Evolutionary conservation across 2,888 invertebrate genomes (phyloP).

Genomic region (Rhingia campestris): DNA sequence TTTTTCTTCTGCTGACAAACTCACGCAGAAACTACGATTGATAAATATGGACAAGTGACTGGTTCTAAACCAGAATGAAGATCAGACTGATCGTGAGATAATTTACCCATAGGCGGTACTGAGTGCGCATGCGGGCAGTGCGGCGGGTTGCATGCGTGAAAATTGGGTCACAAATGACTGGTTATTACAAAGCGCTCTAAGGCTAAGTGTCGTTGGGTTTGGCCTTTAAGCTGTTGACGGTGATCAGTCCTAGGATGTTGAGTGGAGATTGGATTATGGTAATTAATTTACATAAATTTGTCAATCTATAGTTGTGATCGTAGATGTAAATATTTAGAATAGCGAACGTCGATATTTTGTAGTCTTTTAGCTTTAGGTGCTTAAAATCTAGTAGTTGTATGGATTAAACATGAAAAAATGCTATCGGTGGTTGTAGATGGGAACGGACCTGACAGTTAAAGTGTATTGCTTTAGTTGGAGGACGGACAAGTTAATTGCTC

Average conservation of each 20-base stretch:
- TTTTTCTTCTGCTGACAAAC: slow-evolving; percentile 3
- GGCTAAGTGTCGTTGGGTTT: slow-evolving; percentile 19
- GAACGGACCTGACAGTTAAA: not conserved
- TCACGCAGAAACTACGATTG: slow-evolving; percentile 27
- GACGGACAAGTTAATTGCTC: not conserved
- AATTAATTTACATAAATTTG: slow-evolving; percentile 52
- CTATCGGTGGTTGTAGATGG: not conserved
- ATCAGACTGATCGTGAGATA: slow-evolving; percentile 67
- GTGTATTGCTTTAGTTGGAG: not conserved
- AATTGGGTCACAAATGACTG: slow-evolving; percentile 69
- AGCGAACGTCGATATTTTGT: not conserved
- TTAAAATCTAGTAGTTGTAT: slow-evolving; percentile 30
- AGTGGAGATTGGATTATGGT: slow-evolving; percentile 49
- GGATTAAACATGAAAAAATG: not conserved
- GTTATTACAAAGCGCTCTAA: not conserved
- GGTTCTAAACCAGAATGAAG: slow-evolving; percentile 48
- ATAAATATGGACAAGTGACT: slow-evolving; percentile 47
- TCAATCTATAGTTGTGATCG: not conserved
- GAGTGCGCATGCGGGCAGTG: not conserved
- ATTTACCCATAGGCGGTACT: slow-evolving; percentile 53
- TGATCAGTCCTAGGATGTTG: slow-evolving; percentile 43
- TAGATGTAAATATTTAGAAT: too few species aligned
- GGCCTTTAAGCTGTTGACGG: slow-evolving; percentile 39
- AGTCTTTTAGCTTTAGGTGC: slow-evolving; percentile 33
- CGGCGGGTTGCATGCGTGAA: slow-evolving; percentile 15